Percentiles rank a stretch among this genome's conserved stretches.
phyloP scores from a whole-genome alignment of 1,140 invertebrate species.

The Anastrepha obliqua region DNA sequence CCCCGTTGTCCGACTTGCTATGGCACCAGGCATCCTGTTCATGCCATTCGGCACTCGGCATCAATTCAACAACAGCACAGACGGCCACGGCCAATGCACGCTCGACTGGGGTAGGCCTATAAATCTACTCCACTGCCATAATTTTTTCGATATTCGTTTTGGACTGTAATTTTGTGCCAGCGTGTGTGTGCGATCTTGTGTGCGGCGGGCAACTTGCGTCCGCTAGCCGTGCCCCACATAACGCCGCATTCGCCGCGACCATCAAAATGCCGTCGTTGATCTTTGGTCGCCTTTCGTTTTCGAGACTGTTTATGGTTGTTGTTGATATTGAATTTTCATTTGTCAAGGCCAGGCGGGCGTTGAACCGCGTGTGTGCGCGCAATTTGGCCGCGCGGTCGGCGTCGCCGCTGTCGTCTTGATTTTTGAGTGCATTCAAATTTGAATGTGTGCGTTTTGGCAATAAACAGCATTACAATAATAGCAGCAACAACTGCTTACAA shows the following conservation, averaged over 20 bases:
- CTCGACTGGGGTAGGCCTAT: constrained; percentile 57
- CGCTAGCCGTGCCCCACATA: neutral
- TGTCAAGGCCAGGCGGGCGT: constrained; percentile 59
- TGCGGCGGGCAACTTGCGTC: constrained; percentile 11
- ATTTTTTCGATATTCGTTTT: constrained; percentile 58
- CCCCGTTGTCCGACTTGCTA: neutral
- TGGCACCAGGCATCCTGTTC: constrained; percentile 13
- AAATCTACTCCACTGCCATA: constrained; percentile 61
- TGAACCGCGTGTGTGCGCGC: constrained; percentile 54
- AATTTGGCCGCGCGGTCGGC: neutral
- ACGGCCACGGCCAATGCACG: constrained; percentile 35
- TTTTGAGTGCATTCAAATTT: constrained; percentile 38
- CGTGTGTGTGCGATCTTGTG: neutral
- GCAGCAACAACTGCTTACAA: neutral
- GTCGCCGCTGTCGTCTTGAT: constrained; percentile 34
- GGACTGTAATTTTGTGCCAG: constrained; percentile 30
- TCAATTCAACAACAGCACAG: neutral
- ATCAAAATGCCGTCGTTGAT: neutral
- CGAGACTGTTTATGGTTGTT: constrained; percentile 53
- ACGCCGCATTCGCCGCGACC: neutral
- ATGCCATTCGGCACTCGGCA: neutral
- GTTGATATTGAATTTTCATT: constrained; percentile 60
- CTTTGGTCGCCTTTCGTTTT: constrained; percentile 52
- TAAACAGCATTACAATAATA: constrained; percentile 23
- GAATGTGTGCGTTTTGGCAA: constrained; percentile 48